Conservation (phyloP, 1,140 invertebrate species). For the Oncopeltus fasciatus region DNA sequence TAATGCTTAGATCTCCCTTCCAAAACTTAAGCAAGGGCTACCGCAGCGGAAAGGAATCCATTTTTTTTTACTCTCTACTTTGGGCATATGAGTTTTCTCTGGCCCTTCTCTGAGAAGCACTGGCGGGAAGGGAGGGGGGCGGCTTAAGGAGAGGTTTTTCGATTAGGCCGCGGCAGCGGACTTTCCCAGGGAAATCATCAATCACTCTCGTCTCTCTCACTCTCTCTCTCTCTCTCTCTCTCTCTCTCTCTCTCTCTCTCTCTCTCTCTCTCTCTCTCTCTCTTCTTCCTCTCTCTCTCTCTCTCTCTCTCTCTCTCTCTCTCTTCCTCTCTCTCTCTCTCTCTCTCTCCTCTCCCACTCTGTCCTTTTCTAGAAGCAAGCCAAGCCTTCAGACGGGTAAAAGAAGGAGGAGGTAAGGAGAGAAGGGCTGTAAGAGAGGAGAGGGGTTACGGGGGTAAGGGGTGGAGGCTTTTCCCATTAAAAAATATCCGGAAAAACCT, state of each 20-base stretch:
- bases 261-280: constrained; percentile 2
- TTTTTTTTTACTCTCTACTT: no score
- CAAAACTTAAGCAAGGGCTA: no score
- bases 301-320: constrained; percentile 4
- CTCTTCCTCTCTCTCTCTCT: constrained; percentile 3
- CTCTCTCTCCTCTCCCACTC: neutral
- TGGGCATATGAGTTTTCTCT: no score
- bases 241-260: constrained; percentile 4
- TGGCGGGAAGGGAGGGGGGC: no score
- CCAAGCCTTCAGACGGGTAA: no score
- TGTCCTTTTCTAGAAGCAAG: no score
- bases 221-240: neutral
- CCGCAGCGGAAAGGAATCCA: no score
- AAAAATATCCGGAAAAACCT: constrained; percentile 5
- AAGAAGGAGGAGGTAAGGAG: no score
- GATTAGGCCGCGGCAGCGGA: neutral
- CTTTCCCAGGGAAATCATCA: neutral
- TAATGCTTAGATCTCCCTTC: no score
- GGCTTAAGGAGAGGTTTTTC: neutral
- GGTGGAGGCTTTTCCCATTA: constrained; percentile 1
- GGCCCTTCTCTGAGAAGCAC: no score
- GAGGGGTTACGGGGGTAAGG: no score
- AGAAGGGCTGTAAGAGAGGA: no score
- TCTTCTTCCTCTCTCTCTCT: neutral
- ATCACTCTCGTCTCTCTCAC: neutral